These are phyloP conservation scores for Aplysina aerophoba DNA, from an alignment of 37 sponge, comb jelly and placozoan species.

Conservation along the genomic window DNA sequence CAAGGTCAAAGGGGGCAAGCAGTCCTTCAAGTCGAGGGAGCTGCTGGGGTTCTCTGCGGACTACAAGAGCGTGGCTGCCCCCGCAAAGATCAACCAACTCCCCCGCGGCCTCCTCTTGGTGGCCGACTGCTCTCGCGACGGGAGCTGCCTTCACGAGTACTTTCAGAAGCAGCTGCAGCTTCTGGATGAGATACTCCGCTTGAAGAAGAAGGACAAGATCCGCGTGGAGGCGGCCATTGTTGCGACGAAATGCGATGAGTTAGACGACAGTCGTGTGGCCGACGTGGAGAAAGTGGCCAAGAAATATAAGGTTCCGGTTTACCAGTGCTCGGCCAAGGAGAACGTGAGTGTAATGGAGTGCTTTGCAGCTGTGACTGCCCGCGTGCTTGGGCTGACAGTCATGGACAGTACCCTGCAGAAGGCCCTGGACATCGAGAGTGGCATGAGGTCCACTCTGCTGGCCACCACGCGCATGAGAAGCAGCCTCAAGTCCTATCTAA, in stretches of 20 bases:
- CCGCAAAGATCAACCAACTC: slow-evolving; percentile 13
- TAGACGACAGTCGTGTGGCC: slow-evolving; percentile 4
- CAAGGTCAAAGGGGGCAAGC: slow-evolving; percentile 51
- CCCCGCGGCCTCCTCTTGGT: slow-evolving; percentile 51
- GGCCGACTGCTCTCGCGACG: slow-evolving; percentile 49
- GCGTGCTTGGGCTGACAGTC: slow-evolving; percentile 22
- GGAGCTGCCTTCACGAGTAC: background rate
- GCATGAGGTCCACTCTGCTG: background rate
- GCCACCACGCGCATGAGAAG: background rate
- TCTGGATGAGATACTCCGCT: slow-evolving; percentile 28
- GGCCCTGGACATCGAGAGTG: slow-evolving; percentile 3
- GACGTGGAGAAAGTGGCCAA: slow-evolving; percentile 24
- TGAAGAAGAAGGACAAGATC: slow-evolving; percentile 39
- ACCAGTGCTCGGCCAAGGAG: slow-evolving; percentile 48
- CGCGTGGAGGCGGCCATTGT: slow-evolving; percentile 49
- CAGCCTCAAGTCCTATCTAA: slow-evolving; percentile 20
- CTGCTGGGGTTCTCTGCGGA: background rate
- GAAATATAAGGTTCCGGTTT: slow-evolving; percentile 33
- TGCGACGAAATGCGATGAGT: slow-evolving; percentile 59
- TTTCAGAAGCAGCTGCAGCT: slow-evolving; percentile 50
- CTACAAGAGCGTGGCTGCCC: background rate
- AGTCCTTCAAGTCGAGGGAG: slow-evolving; percentile 55
- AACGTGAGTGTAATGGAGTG: slow-evolving; percentile 45
- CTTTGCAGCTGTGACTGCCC: slow-evolving; percentile 36
- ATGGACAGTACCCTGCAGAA: background rate